A percentile compares a stretch with the other conserved stretches of the same genome.
These are phyloP conservation scores for Calvadosia cruxmelitensis DNA, from an alignment of 30 jellyfish, hydroid and myxozoan species.

Conservation along the genomic window DNA sequence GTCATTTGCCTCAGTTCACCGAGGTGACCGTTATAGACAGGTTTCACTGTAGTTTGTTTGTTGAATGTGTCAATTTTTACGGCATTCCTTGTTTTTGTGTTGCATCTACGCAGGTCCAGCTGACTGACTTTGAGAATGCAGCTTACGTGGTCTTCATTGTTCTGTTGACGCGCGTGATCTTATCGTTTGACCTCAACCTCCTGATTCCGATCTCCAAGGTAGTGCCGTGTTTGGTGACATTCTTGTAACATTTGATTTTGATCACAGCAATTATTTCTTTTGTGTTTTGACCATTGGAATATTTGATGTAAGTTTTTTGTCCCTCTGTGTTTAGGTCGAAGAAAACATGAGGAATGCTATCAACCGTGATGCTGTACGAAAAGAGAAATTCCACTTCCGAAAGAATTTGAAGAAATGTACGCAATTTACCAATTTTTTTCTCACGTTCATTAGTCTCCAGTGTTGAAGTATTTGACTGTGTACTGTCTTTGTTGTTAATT, in stretches of 20 bases:
- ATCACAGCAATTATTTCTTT: too few species aligned
- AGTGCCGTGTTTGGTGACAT: too few species aligned
- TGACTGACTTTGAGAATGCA: conserved; percentile 98
- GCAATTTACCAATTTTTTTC: neutral
- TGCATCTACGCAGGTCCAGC: conserved; percentile 93
- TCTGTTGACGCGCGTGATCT: conserved; percentile 82
- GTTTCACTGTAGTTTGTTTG: too few species aligned
- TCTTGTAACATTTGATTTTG: too few species aligned
- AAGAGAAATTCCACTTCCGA: conserved; percentile 71
- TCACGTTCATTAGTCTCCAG: neutral
- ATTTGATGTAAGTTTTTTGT: too few species aligned
- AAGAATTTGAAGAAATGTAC: conserved; percentile 45
- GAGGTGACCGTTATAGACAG: too few species aligned
- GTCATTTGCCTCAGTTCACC: too few species aligned
- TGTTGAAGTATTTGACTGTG: neutral
- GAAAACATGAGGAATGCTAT: conserved; percentile 91
- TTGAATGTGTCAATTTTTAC: too few species aligned
- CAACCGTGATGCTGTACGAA: conserved; percentile 73
- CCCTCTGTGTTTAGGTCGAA: conserved; percentile 92
- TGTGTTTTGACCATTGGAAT: too few species aligned
- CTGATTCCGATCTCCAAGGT: conserved; percentile 95
- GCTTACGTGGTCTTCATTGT: conserved; percentile 94
- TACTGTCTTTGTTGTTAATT: neutral
- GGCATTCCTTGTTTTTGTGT: too few species aligned
- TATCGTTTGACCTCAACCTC: conserved; percentile 64